Conservation (phyloP, 2,888 invertebrate species). For the Myopa tessellatipennis region DNA sequence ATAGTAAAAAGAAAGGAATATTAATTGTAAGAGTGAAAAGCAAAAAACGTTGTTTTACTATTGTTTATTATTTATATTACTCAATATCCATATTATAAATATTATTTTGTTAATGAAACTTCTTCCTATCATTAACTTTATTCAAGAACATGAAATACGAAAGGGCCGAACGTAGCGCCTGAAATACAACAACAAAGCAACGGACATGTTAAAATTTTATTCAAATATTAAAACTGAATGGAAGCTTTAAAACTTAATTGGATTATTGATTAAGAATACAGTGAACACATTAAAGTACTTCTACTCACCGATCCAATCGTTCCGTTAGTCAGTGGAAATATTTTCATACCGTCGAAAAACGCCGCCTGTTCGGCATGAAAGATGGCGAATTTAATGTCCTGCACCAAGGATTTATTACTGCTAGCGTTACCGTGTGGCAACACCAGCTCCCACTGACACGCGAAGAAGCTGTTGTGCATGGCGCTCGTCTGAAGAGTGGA, state of each 20-base stretch:
- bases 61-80: too few species aligned
- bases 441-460: conserved; percentile 43
- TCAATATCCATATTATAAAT: too few species aligned
- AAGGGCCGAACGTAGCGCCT: conserved; percentile 36
- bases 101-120: too few species aligned
- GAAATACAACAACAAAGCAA: not conserved
- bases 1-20: too few species aligned
- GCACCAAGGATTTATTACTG: conserved; percentile 38
- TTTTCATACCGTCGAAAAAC: conserved; percentile 41
- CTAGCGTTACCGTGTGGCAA: conserved; percentile 36
- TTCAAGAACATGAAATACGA: conserved; percentile 20
- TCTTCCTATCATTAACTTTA: too few species aligned
- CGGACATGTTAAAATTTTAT: not conserved
- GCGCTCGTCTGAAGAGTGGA: conserved; percentile 16
- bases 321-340: conserved; percentile 35
- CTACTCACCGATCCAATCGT: conserved; percentile 39
- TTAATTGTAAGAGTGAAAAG: too few species aligned
- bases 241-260: not conserved
- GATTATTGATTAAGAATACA: not conserved
- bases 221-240: not conserved
- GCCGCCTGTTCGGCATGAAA: conserved; percentile 39
- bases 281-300: not conserved
- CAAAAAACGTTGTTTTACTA: too few species aligned
- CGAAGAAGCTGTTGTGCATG: conserved; percentile 40
- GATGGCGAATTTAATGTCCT: conserved; percentile 43